Evolutionary conservation across 1,140 invertebrate species (phyloP), one percentile per base, ranked within the genome.

Genomic region (Bombus turneri): DNA sequence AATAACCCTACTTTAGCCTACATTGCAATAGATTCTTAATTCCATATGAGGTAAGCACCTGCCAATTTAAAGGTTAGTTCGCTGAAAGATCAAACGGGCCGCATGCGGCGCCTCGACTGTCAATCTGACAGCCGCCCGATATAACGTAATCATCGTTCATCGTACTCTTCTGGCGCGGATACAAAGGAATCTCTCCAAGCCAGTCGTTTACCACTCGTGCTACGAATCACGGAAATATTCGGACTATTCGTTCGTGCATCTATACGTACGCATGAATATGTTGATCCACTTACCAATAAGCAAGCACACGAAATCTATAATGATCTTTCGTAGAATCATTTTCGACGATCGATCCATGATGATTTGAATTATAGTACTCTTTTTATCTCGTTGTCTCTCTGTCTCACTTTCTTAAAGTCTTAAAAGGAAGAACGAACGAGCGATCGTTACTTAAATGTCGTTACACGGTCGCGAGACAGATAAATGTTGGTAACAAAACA

Each of bases 321-420:
- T 87, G 57, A 94, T 83, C 78, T 92, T 93, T 18, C 85, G 80
- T 25, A 94, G 71, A 15, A 94, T 83, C 28, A 90, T 76, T 64
- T 88, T 94, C 34, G 92, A 88, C 12, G 89, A 85, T 68, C 92
- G 88, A 87, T 94, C 93, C 93, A 94, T 94, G 62, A 18, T 90
- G 43, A 57, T 41, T 81, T 18, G 43, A 34, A 31, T 62, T n/a
- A 15, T 34, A 25, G 6, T 66, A 41, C 5, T 43, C 41, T 25
- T 25, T 78, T 34, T 77, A 10, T 66, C 62, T 43, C 10, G 28
- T 6, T 28, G 3, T 3, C 28, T n/a, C 2, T n/a, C 37, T 68
- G 18, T 68, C 22, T 10, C 34, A 8, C n/a, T 66, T 66, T 31
- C 64, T 69, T 64, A n/a, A 57, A 47, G 37, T n/a, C 37, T 53